Base-by-base conservation (phyloP, 1,140 invertebrate genomes). In the Drosophila sproati region DNA sequence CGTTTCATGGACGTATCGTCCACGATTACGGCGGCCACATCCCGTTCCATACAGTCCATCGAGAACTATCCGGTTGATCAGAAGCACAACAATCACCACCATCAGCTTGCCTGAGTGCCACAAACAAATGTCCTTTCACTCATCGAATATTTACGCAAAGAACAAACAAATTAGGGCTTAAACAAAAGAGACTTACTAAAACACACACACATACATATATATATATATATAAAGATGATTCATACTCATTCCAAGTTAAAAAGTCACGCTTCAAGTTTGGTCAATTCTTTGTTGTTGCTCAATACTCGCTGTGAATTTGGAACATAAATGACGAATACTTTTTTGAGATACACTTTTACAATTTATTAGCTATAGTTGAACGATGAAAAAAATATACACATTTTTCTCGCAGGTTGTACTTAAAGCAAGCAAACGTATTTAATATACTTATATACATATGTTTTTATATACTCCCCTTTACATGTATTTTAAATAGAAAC, bases 1-100 rank as follows among this genome's bases (percentile, higher is more conserved):
- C 93, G 95, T 66, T 93, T 94, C 67, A 95, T 95, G 91, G 93
- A 94, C 64, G 85, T 94, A 29, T 93, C 94, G 2, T 93, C 92
- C 50, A 93, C 94, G 10, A 94, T 92, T 37, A 89, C 93, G 63
- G 90, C 82, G 10, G 87, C 90, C 45, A 93, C 92, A 47, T 92
- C 91, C 28, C 86, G 82, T 20, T 92, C 91, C 5, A 92, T 92
- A 55, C 91, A 92, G 59, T 92, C 91, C 3, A 92, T 92, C 70
- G 91, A 92, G 50, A 92, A 92, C 48, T 92, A 91, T 77, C 88
- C 87, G 7, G 80, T 80, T 29, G 91, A 92, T 48, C 88, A 90
- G 50, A 92, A 92, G 64, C 83, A 90, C 20, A 20, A 20, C 20
- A 20, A 20, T 71, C 78, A 86, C 68, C 79, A 88, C 57, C 80